A percentile compares a stretch with the other conserved stretches of the same genome.
These are phyloP conservation scores for Tachysurus vachellii DNA, from an alignment of 2,113 vertebrate species.

Conservation along the genomic window DNA sequence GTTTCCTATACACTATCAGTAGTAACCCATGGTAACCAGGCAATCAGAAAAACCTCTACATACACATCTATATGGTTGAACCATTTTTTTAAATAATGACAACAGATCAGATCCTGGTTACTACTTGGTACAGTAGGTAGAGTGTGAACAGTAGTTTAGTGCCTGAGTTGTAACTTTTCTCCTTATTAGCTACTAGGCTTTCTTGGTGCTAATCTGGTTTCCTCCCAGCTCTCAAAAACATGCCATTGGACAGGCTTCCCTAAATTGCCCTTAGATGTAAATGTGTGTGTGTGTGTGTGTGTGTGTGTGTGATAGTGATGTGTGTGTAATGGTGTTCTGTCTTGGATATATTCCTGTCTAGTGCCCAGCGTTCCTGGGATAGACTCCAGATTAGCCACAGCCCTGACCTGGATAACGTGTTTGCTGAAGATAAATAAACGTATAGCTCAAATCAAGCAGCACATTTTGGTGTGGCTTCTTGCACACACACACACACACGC, in stretches of 20 bases:
- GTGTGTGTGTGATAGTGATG: not conserved
- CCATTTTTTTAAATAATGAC: not conserved
- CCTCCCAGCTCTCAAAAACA: not conserved
- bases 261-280: not conserved
- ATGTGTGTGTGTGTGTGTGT: not conserved
- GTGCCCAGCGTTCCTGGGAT: not conserved
- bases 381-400: not conserved
- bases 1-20: not conserved
- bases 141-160: too few species aligned
- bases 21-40: not conserved
- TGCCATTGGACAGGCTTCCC: not conserved
- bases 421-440: slow-evolving; percentile 5
- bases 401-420: not conserved
- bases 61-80: not conserved
- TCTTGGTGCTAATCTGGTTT: not conserved
- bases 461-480: not conserved
- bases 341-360: not conserved
- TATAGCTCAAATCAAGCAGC: not conserved
- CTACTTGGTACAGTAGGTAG: not conserved
- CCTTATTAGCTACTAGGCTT: not conserved
- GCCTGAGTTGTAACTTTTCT: too few species aligned
- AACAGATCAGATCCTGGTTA: not conserved
- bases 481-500: not conserved
- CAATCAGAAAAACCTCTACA: not conserved
- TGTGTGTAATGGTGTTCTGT: not conserved